Conservation (phyloP, 2,113 vertebrate genomes). For the Trogon surrucura region DNA sequence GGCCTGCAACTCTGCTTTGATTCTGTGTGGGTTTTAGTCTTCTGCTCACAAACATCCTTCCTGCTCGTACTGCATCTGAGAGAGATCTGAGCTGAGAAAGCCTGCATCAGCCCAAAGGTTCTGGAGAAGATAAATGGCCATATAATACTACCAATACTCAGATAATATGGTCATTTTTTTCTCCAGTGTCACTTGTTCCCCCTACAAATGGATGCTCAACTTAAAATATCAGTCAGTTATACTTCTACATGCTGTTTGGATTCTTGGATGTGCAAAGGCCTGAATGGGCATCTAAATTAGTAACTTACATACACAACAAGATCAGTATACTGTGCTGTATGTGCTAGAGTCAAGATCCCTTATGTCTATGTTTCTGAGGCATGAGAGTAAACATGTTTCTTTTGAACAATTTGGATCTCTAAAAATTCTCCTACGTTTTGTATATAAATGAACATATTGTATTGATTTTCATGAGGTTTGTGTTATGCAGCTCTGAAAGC, state of each 20-base stretch:
- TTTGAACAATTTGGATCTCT: background rate
- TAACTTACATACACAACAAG: background rate
- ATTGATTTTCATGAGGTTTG: background rate
- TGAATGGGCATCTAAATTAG: background rate
- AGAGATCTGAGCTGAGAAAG: background rate
- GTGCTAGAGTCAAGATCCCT: rapidly evolving
- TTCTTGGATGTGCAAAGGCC: background rate
- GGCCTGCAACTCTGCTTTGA: background rate
- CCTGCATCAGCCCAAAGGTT: background rate
- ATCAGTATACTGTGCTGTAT: background rate
- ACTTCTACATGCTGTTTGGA: background rate
- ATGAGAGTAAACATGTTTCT: background rate
- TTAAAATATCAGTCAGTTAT: background rate
- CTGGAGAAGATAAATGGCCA: background rate
- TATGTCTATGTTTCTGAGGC: background rate
- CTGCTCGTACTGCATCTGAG: background rate
- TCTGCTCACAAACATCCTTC: background rate
- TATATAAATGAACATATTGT: background rate
- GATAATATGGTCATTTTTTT: background rate
- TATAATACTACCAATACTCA: background rate
- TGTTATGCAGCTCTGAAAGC: background rate
- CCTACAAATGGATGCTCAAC: background rate
- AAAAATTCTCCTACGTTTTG: background rate
- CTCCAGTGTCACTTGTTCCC: background rate
- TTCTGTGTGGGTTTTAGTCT: background rate